Evolutionary conservation across 2,797 vertebrate species (phyloP), one percentile per base, ranked within the genome.

Genomic region (Semotilus atromaculatus): DNA sequence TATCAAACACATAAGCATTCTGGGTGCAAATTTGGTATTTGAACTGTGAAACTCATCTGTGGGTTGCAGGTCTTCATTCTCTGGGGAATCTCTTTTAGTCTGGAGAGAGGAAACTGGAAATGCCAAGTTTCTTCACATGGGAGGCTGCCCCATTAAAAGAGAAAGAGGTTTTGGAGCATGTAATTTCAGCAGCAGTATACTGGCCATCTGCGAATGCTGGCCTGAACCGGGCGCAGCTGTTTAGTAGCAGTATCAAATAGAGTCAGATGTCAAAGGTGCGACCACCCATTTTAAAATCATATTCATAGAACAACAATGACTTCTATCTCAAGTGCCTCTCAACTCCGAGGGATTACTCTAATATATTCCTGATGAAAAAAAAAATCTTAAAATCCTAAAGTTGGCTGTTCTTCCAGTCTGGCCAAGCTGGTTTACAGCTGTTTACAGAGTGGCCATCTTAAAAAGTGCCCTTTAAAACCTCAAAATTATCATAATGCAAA

Each of bases 221-320:
- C 86, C 64, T 73, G 84, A 29, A 43, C 67, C 62, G 85, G 88
- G 70, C 87, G 62, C 93, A 94, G 92, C 90, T 93, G 93, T 89
- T 90, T 86, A 86, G 83, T 82, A 84, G 67, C 75, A 16, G n/a
- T 18, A 83, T 89, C 88, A 86, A 62, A 86, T 82, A 82, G 81
- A 82, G 26, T 90, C 86, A 87, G 84, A 92, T 91, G 89, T 90
- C 85, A 90, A 86, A 14, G 74, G 88, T 80, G 70, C 26, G 29
- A 82, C 71, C 68, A 70, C 48, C 70, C 71, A 84, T 74, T 79
- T 86, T 60, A 84, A 84, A 85, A 80, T 76, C 79, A 83, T 85
- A 78, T 85, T 73, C 81, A 18, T 53, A 81, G 79, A 78, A 77
- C 77, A 48, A 62, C 31, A 68, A 72, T 72, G 48, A 82, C 80